These are phyloP conservation scores for Guaruba guarouba DNA, from an alignment of 2,113 vertebrate species.

Conservation along the genomic window DNA sequence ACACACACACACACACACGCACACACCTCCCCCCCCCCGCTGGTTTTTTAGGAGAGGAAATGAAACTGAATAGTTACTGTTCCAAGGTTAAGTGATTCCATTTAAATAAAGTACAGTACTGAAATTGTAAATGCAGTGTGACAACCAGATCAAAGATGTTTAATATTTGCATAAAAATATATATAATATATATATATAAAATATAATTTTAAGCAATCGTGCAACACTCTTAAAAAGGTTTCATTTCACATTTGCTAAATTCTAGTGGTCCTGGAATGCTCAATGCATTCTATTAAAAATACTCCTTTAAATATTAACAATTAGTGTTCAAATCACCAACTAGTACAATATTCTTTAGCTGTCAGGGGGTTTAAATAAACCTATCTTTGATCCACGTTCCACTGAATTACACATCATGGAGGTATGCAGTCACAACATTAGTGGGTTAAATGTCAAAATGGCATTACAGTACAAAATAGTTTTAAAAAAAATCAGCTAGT, in stretches of 20 bases:
- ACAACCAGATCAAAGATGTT: slow-evolving; percentile 77
- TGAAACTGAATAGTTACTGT: slow-evolving; percentile 62
- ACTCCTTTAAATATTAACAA: slow-evolving; percentile 77
- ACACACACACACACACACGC: too few relatives aligned
- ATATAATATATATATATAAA: slow-evolving; percentile 75
- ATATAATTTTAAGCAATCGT: slow-evolving; percentile 77
- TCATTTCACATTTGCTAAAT: slow-evolving; percentile 82
- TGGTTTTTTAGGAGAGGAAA: slow-evolving; percentile 62
- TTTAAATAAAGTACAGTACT: slow-evolving; percentile 80
- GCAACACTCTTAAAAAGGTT: slow-evolving; percentile 79
- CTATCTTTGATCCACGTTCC: slow-evolving; percentile 71
- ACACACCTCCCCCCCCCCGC: not conserved
- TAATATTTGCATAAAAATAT: slow-evolving; percentile 75
- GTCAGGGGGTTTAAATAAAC: slow-evolving; percentile 70
- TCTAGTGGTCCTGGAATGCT: slow-evolving; percentile 82
- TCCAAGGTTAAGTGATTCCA: slow-evolving; percentile 69
- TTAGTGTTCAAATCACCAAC: slow-evolving; percentile 77
- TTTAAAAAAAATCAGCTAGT: slow-evolving; percentile 59
- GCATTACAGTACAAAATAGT: slow-evolving; percentile 66
- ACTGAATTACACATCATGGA: slow-evolving; percentile 67
- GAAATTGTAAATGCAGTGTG: slow-evolving; percentile 78
- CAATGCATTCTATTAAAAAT: slow-evolving; percentile 74
- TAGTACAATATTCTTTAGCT: slow-evolving; percentile 71
- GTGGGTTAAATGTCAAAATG: slow-evolving; percentile 72
- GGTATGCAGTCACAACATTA: slow-evolving; percentile 66